phyloP scores from a whole-genome alignment of 2,797 vertebrate genomes.

The Carcharodon carcharias region DNA sequence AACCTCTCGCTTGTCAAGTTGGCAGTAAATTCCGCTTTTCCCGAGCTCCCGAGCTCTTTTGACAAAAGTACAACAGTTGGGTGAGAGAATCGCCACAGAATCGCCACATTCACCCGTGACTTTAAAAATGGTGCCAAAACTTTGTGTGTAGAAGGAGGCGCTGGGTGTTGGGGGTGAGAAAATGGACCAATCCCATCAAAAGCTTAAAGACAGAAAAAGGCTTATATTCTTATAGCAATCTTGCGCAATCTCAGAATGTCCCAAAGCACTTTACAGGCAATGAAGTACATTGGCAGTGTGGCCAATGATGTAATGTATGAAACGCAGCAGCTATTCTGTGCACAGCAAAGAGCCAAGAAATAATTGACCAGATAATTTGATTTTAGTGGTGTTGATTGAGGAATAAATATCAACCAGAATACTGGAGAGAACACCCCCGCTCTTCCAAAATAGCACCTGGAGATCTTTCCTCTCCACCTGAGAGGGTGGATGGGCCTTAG shows the following conservation, averaged over 20 bases:
- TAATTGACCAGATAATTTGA: not conserved
- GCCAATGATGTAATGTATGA: not conserved
- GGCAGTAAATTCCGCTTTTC: not conserved
- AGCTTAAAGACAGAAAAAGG: not conserved
- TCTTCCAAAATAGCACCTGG: not conserved
- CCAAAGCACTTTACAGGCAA: not conserved
- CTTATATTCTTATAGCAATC: not conserved
- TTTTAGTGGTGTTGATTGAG: not conserved
- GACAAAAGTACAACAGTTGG: not conserved
- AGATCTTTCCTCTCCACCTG: not conserved
- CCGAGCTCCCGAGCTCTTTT: not conserved
- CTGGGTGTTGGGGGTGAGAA: not conserved
- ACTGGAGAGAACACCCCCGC: not conserved
- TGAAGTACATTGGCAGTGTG: not conserved
- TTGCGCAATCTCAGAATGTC: not conserved
- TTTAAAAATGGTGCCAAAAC: not conserved
- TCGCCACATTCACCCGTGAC: not conserved
- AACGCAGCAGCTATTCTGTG: not conserved
- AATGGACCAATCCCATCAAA: not conserved
- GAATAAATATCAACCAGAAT: not conserved
- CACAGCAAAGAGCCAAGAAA: not conserved
- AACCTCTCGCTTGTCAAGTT: not conserved
- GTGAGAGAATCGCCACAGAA: not conserved
- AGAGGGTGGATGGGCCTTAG: not conserved
- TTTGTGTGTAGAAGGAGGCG: not conserved